Base-by-base conservation (phyloP, 2,888 invertebrate species). In the Lycaena phlaeas region DNA sequence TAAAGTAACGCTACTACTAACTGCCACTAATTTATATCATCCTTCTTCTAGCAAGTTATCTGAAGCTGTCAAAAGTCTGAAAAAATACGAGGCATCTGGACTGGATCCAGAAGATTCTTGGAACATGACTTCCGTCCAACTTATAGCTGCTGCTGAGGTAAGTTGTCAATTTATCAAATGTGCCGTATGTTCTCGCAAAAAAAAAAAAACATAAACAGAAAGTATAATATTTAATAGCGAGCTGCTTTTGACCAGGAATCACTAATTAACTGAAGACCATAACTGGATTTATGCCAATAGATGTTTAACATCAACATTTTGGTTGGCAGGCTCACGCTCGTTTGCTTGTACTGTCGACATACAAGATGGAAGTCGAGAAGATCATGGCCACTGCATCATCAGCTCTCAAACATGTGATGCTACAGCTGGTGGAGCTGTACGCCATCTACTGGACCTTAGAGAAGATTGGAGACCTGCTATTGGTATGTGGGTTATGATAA, bases 131-230 rank as follows among this genome's bases (percentile, higher is more conserved):
- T 93, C 95, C 0, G 91, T 96, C 28, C 92, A 93, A 64, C 75
- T 97, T 11, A 90, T 91, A 1, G 88, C 89, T 44, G 93, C 94
- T 15, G 92, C 96, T 6, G 93, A 95, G 82, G 92, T 92, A 78
- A 40, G 36, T 22, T n/a, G 3, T 10, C 12, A 25, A 28, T 5
- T 12, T 31, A 15, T 10, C 14, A 29, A 12, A 5, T n/a, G n/a
- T n/a, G n/a, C n/a, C n/a, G n/a, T n/a, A n/a, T n/a, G n/a, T n/a
- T n/a, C n/a, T n/a, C n/a, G n/a, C n/a, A n/a, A n/a, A n/a, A n/a
- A n/a, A n/a, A n/a, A n/a, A n/a, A n/a, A n/a, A n/a, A n/a, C n/a
- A n/a, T n/a, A n/a, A n/a, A n/a, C n/a, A n/a, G n/a, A n/a, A n/a
- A n/a, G n/a, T n/a, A n/a, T n/a, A n/a, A n/a, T n/a, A n/a, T n/a